Evolutionary conservation across 2,797 vertebrate genomes (phyloP), one percentile per base, ranked within the genome.

Genomic region (Sternarchorhynchus goeldii): DNA sequence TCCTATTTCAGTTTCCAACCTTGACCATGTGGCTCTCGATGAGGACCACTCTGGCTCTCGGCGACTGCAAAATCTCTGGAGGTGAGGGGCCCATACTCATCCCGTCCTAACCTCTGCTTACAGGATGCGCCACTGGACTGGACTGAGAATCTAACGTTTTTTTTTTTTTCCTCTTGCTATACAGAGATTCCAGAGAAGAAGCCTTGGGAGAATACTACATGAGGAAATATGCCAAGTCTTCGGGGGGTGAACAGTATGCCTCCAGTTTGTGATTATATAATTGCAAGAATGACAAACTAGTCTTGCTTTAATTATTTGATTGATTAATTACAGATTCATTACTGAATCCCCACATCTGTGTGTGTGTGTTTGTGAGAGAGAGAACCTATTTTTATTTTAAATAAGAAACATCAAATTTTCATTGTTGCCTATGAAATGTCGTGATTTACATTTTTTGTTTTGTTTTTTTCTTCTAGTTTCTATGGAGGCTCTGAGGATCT

Each of bases 191-290:
- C 81, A 92, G 95, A 3, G 97, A 97, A 81, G 97, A 98, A 86
- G 96, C 96, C 0, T 77, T 98, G 85, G 96, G 96, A 0, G 96
- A 98, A 78, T 99, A 98, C 84, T 98, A 97, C 88, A 99, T 97
- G 97, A 97, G 96, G 86, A 99, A 98, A 87, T 99, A 98, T 0
- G 97, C 97, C 83, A 97, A 98, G 83, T 94, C 95, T 0, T 95
- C 96, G 0, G 93, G 93, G 76, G 95, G 96, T 0, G 96, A 98
- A 72, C 95, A 96, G 97, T 98, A 88, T 94, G 5, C 73, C 6
- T 59, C 3, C 2, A 66, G n/a, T 81, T 73, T 20, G 25, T 14
- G 4, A 6, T 0, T 29, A 17, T 10, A 21, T 50, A 3, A 32
- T 41, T 58, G n/a, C 20, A 29, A 6, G 29, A 53, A n/a, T 17